Evolutionary conservation across 1,140 invertebrate genomes (phyloP), one percentile per base, ranked within the genome.

Genomic region (Macrotrachela quadricornifera): DNA sequence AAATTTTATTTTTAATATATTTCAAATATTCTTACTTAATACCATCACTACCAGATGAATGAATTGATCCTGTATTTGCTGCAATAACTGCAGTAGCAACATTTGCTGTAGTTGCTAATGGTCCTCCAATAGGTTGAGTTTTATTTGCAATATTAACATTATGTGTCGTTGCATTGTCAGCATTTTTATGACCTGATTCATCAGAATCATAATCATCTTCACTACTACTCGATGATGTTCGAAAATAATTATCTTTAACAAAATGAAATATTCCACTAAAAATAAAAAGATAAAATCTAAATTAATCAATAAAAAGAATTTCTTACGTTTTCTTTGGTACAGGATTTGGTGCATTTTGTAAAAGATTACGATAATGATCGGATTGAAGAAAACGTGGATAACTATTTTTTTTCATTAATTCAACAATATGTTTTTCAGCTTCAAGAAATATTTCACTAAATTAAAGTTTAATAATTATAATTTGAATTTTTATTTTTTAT

Each of bases 361-460:
- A 68, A 21, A 92, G 73, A 60, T 77, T 77, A 66, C 86, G 85
- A 71, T 91, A 95, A 64, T 91, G 82, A 61, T 94, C 85, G 3
- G 88, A 95, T 39, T 88, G 78, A 51, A 94, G 77, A 68, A 94
- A 95, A 49, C 91, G 77, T 18, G 88, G 85, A 71, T 97, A 96
- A 68, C 88, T 94, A 72, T 97, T 90, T 74, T 95, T 95, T 69
- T 94, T 91, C 67, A 97, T 78, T 59, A 96, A 72, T n/a, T 81
- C 80, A 69, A 91, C 96, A 21, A 95, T 87, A 69, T 96, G 90
- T 63, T 91, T 84, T 46, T 91, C 85, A 10, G 90, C 88, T 47
- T 81, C 77, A 66, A 92, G 86, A 61, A 91, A 88, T 42, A 85
- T 85, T 68, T 65, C 70, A 53, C 87, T 78, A 46, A 10, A 15